A percentile compares a stretch with the other conserved stretches of the same genome.
These are phyloP conservation scores for Smutsia temminckii DNA, from an alignment of 2,797 vertebrate genomes.

Conservation along the genomic window DNA sequence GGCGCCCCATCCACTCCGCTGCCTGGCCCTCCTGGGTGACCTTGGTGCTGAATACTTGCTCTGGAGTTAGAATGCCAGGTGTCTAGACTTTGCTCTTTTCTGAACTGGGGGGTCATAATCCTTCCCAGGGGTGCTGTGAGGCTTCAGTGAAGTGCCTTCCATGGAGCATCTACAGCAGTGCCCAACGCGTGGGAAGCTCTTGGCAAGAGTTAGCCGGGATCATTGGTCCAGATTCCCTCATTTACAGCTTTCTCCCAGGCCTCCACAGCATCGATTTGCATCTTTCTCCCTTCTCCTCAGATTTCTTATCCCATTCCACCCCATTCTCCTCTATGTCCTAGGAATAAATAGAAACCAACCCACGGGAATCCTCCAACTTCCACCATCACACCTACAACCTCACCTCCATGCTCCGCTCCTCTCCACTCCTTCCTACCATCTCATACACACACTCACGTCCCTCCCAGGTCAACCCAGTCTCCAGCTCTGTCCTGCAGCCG, in stretches of 20 bases:
- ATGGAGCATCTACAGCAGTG: too few species aligned
- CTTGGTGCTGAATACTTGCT: not conserved
- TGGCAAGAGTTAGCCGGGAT: not conserved
- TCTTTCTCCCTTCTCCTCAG: not conserved
- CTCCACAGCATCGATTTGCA: not conserved
- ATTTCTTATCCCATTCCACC: too few species aligned
- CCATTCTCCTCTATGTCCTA: not conserved
- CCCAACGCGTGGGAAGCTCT: not conserved
- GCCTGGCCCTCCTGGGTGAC: not conserved
- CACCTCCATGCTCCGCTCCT: too few species aligned
- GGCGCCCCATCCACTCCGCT: too few species aligned
- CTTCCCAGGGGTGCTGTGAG: not conserved
- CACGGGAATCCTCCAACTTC: not conserved
- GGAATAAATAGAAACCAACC: not conserved
- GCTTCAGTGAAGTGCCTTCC: accelerated
- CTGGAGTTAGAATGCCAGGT: not conserved
- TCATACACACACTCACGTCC: not conserved
- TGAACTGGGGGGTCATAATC: too few species aligned
- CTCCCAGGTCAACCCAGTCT: not conserved
- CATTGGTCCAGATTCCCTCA: not conserved
- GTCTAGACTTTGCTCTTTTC: not conserved
- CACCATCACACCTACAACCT: not conserved
- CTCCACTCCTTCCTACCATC: not conserved
- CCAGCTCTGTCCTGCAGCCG: not conserved
- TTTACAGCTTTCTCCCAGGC: not conserved